Evolutionary conservation across 2,113 vertebrate species (phyloP), one percentile per base, ranked within the genome.

Genomic region (Tyto alba): DNA sequence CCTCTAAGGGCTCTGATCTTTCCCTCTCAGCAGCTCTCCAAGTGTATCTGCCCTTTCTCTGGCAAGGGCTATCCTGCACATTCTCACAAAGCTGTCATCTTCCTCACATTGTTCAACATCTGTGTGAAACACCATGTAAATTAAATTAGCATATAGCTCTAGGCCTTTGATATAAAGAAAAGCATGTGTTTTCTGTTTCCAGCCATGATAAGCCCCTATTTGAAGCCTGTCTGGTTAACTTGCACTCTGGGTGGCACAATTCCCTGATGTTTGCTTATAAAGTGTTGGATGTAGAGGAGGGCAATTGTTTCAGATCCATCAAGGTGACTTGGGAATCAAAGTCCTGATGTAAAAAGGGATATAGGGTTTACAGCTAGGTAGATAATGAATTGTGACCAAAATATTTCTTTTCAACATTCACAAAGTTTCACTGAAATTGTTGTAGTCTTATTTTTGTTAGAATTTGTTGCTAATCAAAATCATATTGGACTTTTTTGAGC

Each of bases 401-500:
- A 41, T 16, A 30, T 4, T 69, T 73, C 6, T 67, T 82, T 55
- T 85, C 19, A 57, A 34, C 4, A 8, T 3, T 36, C 36, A 2
- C 0, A 2, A 40, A 59, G 29, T 38, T 26, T 53, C 15, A 8
- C 26, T 48, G 20, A 23, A 52, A 16, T 29, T n/a, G 8, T 26
- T 38, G 25, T 18, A 73, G n/a, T 59, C 83, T 91, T 50, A 38
- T 47, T 87, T 67, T 71, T 56, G 19, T 76, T 52, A 60, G 40
- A 48, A 60, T 48, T 73, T n/a, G 1, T 45, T 88, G 90, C 36
- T 79, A 30, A 60, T 40, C 27, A 66, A 86, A 89, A 40, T 7
- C 10, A 14, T 15, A 6, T 2, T 55, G 50, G 80, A 75, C 0
- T 0, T 1, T 85, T 93, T 6, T 73, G 40, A n/a, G 8, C 16